A percentile compares a stretch with the other conserved stretches of the same genome.
phyloP scores from a whole-genome alignment of 2,797 vertebrate genomes.

The Chrosomus eos region DNA sequence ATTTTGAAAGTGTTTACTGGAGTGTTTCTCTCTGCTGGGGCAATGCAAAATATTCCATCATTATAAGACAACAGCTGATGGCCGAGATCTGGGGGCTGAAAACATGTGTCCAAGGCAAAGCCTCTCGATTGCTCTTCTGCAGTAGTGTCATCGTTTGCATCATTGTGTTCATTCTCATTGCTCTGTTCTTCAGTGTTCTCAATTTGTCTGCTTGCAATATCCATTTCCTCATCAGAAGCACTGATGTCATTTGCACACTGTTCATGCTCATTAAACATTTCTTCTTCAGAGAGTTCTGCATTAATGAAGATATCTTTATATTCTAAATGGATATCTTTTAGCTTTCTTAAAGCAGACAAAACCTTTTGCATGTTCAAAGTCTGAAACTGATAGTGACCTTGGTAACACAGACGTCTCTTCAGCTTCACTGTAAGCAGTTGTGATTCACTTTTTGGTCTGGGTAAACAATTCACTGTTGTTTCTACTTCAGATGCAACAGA shows the following conservation, averaged over 20 bases:
- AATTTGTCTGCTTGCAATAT: neutral
- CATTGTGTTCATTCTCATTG: neutral
- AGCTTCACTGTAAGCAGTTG: conserved; percentile 37
- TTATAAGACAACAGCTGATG: neutral
- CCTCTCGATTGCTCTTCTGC: neutral
- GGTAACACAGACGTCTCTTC: conserved; percentile 17
- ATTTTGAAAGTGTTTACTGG: conserved; percentile 34
- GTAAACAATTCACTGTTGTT: conserved; percentile 34
- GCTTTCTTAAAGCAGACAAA: conserved; percentile 8
- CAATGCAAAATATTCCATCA: conserved; percentile 27
- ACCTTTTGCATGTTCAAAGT: conserved; percentile 16
- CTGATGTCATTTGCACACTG: neutral
- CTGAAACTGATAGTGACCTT: conserved; percentile 43
- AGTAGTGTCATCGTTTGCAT: neutral
- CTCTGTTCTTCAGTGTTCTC: neutral
- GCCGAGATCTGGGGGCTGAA: conserved; percentile 23
- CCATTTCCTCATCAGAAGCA: neutral
- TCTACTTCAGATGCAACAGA: conserved; percentile 35
- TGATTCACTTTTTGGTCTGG: conserved; percentile 16
- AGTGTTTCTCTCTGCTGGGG: conserved; percentile 28
- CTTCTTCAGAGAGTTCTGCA: neutral
- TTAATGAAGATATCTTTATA: neutral
- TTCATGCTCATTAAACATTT: neutral
- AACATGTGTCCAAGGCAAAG: conserved; percentile 11
- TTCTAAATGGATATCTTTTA: conserved; percentile 29